These are phyloP conservation scores for Anolis carolinensis DNA, from an alignment of 2,113 vertebrate genomes.

Conservation along the genomic window DNA sequence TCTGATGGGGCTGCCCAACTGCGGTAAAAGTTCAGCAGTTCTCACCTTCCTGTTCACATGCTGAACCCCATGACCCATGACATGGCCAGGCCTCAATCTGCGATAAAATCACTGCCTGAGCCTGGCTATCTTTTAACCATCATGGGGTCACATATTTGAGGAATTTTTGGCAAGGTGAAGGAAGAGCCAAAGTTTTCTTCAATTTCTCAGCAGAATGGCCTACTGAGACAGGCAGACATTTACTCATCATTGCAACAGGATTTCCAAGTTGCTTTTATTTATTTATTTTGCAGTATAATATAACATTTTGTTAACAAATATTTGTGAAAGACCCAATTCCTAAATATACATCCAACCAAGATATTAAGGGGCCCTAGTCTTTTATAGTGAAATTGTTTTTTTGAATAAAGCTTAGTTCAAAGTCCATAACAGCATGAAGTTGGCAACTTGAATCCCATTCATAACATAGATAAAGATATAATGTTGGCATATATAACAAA, in stretches of 20 bases:
- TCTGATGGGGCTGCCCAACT: conserved; percentile 88
- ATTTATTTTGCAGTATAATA: background rate
- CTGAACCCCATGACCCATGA: conserved; percentile 80
- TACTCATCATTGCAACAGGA: background rate
- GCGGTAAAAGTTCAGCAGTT: conserved; percentile 90
- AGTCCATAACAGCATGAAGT: background rate
- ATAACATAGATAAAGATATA: conserved; percentile 20
- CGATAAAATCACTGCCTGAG: conserved; percentile 67
- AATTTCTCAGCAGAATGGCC: conserved; percentile 40
- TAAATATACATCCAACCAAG: conserved; percentile 9
- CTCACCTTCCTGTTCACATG: conserved; percentile 95
- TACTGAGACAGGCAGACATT: background rate
- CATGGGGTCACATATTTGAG: conserved; percentile 60
- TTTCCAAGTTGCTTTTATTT: conserved; percentile 21
- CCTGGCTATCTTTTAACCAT: conserved; percentile 69
- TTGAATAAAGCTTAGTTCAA: background rate
- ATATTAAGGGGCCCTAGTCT: background rate
- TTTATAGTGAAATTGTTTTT: conserved; percentile 14
- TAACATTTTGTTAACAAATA: conserved; percentile 19
- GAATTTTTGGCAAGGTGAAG: conserved; percentile 42
- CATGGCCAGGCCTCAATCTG: conserved; percentile 63
- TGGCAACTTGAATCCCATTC: conserved; percentile 30
- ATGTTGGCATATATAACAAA: conserved; percentile 16
- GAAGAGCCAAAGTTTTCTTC: conserved; percentile 2
- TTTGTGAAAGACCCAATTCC: background rate